Evolutionary conservation across 2,797 vertebrate species (phyloP), one percentile per base, ranked within the genome.

Genomic region (Sylvilagus floridanus): DNA sequence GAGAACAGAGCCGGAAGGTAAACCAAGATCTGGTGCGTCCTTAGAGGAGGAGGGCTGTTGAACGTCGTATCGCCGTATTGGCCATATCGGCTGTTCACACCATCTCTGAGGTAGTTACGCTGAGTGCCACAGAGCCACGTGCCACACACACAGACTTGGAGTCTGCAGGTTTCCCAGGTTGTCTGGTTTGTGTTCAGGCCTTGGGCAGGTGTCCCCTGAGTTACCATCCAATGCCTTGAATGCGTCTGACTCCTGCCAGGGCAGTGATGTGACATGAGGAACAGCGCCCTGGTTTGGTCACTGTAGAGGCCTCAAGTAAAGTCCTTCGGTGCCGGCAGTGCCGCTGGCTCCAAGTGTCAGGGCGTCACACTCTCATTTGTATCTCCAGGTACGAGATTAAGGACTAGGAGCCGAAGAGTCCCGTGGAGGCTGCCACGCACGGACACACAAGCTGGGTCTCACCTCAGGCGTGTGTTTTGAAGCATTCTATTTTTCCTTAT

Each of bases 351-450:
- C 32, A 32, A 30, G 4, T 24, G 7, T 71, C 52, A 0, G 60
- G 86, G 84, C 4, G 0, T 63, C 91, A 26, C 75, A 66, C 37
- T 94, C 85, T 84, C 7, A 68, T 72, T 81, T 86, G 4, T 85
- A 57, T 97, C 26, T 88, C 78, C 72, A 98, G 98, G n/a, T 98
- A 98, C 0, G 98, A 98, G 88, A 92, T 98, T 54, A 98, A 98
- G 88, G 98, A 98, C 95, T 98, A 94, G 97, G 93, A 62, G 28
- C 84, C 7, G 85, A 60, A 62, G 28, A 37, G 75, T 35, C 90
- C 0, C 88, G 50, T 22, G 50, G 84, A 97, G 92, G n/a, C 96
- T 96, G 93, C 96, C 93, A 52, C 57, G 30, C 81, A 24, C 32
- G 77, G 95, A 94, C 91, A 63, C 83, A 35, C 89, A 91, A 57